Evolutionary conservation across 1,140 invertebrate species (phyloP).

Genomic region (Drosophila seguyi): DNA sequence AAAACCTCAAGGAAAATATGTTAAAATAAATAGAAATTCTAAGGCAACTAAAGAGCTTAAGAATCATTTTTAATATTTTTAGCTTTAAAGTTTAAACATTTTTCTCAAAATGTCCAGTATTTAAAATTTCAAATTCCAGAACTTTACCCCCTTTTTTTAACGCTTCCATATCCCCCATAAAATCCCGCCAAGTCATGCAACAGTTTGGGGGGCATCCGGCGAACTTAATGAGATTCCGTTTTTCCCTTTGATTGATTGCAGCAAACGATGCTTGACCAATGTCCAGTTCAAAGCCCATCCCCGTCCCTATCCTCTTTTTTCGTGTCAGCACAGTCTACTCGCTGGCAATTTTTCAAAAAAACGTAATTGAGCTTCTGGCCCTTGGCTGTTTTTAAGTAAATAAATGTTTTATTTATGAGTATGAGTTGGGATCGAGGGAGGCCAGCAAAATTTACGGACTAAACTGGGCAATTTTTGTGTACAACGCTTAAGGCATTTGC

Average conservation of each 20-base stretch:
- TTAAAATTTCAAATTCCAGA: background rate
- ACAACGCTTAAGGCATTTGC: conserved; percentile 16
- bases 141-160: background rate
- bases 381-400: conserved; percentile 73
- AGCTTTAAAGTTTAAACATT: too few relatives aligned
- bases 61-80: background rate
- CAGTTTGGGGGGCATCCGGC: conserved; percentile 35
- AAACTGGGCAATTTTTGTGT: background rate
- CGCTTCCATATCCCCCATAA: background rate
- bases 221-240: conserved; percentile 65
- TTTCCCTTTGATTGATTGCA: conserved; percentile 68
- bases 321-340: background rate
- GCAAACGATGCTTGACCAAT: conserved; percentile 42
- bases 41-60: too few relatives aligned
- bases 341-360: conserved; percentile 71
- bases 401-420: conserved; percentile 77
- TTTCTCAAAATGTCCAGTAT: too few relatives aligned
- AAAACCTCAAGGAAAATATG: too few relatives aligned
- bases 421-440: conserved; percentile 18
- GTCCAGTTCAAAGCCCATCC: conserved; percentile 13
- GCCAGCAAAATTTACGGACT: background rate
- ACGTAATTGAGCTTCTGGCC: conserved; percentile 74
- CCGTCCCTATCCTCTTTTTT: too few relatives aligned
- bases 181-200: conserved; percentile 29
- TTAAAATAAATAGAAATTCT: too few relatives aligned